Base-by-base conservation (phyloP, 2,888 invertebrate genomes). In the Acrobasis consociella region DNA sequence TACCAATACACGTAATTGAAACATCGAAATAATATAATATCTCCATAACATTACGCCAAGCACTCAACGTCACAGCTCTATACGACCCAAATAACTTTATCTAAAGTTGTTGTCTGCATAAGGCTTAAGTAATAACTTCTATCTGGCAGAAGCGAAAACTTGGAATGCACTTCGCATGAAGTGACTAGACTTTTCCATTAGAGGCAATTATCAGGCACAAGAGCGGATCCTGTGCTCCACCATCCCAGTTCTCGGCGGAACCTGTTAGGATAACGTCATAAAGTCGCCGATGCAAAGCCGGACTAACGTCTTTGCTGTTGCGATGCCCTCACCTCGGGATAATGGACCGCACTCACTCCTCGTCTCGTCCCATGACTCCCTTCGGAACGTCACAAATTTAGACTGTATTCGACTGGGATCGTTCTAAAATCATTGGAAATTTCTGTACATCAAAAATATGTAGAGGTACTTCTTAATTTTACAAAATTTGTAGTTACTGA, bases 111-210 rank as follows among this genome's bases (percentile, higher is more conserved):
- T 80, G 81, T 77, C 80, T 80, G 81, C 77, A 80, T 81, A 80
- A 79, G 81, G 79, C 82, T 86, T 86, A 85, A 83, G 83, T 84
- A 82, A 89, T 89, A 89, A 89, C 83, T 88, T 88, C 85, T 85
- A 87, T 86, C 84, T 86, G 83, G 78, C 81, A 85, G 81, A 78
- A 81, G 83, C 83, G 83, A 86, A 87, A 91, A 90, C 90, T 91
- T 88, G 85, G 83, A 90, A 91, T 91, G 89, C 89, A 89, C 86
- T 91, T 89, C 79, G 85, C 81, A 76, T 79, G 82, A 82, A 89
- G 86, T 84, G 86, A 92, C 91, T 88, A 89, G 91, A 91, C 88
- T 91, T 92, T 92, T 91, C 91, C 91, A 92, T 92, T 92, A 92
- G 85, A 78, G 81, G 83, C 91, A 92, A 92, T 92, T 92, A 92